These are phyloP conservation scores for Rhabdomys pumilio DNA, from an alignment of 2,797 vertebrate species.

Conservation along the genomic window DNA sequence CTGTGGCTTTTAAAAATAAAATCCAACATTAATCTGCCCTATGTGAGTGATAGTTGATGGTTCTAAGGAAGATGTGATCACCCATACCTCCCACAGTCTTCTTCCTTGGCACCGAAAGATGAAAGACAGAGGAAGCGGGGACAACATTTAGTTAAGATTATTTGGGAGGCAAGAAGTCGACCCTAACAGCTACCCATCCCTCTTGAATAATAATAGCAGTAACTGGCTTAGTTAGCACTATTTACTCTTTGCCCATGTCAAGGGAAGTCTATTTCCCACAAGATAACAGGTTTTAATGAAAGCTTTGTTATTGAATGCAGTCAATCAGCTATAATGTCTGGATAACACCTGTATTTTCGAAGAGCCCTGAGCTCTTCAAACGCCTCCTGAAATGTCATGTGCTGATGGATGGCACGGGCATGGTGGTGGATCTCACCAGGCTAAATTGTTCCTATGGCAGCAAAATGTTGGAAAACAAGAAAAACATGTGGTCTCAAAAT, in stretches of 20 bases:
- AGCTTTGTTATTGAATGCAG: conserved; percentile 41
- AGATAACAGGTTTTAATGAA: conserved; percentile 57
- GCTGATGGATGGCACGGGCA: background rate
- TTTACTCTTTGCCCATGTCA: conserved; percentile 38
- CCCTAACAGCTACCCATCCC: background rate
- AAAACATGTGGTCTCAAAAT: conserved; percentile 55
- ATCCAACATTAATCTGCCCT: conserved; percentile 56
- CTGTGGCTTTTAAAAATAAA: conserved; percentile 48
- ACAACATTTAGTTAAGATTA: conserved; percentile 18
- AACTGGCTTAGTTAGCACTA: background rate
- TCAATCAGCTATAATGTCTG: conserved; percentile 46
- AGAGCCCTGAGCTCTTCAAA: conserved; percentile 32
- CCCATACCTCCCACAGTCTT: background rate
- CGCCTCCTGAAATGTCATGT: conserved; percentile 17
- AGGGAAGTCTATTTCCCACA: conserved; percentile 59
- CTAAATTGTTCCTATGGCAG: background rate
- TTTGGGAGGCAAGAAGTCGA: background rate
- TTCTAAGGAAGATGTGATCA: conserved; percentile 58
- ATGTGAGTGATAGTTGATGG: conserved; percentile 20
- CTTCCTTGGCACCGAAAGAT: conserved; percentile 10
- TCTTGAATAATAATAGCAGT: conserved; percentile 52
- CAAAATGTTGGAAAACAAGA: conserved; percentile 46
- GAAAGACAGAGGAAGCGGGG: conserved; percentile 27
- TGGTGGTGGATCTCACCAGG: background rate
- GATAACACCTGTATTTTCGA: conserved; percentile 11